Percentiles rank a stretch among this genome's conserved stretches.
These are phyloP conservation scores for Acanthococcus lagerstroemiae DNA, from an alignment of 2,888 invertebrate genomes.

Conservation along the genomic window DNA sequence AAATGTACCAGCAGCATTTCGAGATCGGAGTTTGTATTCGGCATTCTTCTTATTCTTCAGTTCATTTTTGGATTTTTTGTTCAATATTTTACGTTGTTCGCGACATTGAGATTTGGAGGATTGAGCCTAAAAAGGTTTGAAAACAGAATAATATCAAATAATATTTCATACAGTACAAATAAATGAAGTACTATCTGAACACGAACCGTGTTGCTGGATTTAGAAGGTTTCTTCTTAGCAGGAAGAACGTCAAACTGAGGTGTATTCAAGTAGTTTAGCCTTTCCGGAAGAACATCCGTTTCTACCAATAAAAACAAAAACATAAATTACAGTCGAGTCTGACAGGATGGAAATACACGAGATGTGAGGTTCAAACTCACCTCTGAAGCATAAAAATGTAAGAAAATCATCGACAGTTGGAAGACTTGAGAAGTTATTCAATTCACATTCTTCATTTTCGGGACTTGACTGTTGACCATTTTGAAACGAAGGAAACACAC, in stretches of 20 bases:
- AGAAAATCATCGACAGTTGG: constrained; percentile 78
- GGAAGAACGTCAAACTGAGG: constrained; percentile 29
- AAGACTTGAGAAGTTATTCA: constrained; percentile 40
- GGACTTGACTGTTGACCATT: constrained; percentile 5
- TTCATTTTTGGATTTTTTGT: too few relatives aligned
- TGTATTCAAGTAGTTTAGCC: constrained; percentile 34
- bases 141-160: background rate
- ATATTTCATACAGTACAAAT: background rate
- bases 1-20: background rate
- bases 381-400: constrained; percentile 72
- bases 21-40: constrained; percentile 12
- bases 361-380: constrained; percentile 42
- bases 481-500: background rate
- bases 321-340: background rate
- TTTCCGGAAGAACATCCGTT: constrained; percentile 33
- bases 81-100: background rate
- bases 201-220: background rate
- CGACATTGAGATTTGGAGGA: background rate
- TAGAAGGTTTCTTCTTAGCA: constrained; percentile 5
- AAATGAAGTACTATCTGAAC: too few relatives aligned
- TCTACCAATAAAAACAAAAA: constrained; percentile 30
- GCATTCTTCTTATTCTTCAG: constrained; percentile 1
- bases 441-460: constrained; percentile 17
- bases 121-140: background rate
- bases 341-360: background rate